Conservation (phyloP, 1,140 invertebrate species). For the Elysia chlorotica region DNA sequence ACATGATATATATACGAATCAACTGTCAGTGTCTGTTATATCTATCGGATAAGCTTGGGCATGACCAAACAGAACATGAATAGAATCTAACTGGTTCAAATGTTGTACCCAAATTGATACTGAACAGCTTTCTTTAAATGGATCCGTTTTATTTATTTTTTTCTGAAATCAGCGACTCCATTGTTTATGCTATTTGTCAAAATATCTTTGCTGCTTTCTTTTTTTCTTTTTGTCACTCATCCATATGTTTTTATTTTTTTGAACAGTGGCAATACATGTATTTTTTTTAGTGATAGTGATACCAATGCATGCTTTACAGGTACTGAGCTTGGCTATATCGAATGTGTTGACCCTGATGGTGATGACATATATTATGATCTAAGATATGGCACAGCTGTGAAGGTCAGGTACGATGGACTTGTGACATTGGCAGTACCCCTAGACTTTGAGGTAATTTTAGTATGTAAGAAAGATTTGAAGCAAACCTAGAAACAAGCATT, state of each 20-base stretch:
- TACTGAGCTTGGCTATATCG: neutral
- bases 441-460: constrained; percentile 23
- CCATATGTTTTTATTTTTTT: neutral
- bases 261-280: neutral
- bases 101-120: neutral
- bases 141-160: neutral
- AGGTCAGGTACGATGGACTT: neutral
- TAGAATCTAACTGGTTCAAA: neutral
- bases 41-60: neutral
- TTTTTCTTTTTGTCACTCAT: neutral
- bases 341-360: constrained; percentile 11
- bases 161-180: neutral
- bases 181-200: neutral
- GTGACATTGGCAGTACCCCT: neutral
- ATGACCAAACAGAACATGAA: neutral
- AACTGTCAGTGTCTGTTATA: neutral
- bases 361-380: neutral
- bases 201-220: no score
- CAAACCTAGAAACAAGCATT: no score
- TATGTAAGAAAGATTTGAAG: no score
- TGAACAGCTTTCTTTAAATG: neutral
- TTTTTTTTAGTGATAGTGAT: neutral
- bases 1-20: neutral
- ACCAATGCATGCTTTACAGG: neutral
- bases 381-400: neutral